These are phyloP conservation scores for Zenarchopterus dispar DNA, from an alignment of 2,797 vertebrate species.

Conservation along the genomic window DNA sequence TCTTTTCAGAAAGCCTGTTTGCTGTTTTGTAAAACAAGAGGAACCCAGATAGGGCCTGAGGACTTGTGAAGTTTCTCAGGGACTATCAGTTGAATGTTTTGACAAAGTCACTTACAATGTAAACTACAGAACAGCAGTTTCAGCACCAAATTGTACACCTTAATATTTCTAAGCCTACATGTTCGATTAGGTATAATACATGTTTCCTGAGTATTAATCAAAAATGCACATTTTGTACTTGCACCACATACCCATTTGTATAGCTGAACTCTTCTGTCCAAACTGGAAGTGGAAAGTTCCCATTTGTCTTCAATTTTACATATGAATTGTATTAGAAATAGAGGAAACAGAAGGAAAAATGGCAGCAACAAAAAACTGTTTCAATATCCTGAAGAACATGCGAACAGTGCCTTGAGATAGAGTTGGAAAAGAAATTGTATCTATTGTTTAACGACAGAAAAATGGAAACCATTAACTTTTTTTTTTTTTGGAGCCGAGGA, in stretches of 20 bases:
- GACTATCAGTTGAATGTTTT: constrained; percentile 41
- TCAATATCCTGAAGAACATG: neutral
- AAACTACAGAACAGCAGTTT: constrained; percentile 22
- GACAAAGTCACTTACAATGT: constrained; percentile 42
- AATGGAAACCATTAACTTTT: neutral
- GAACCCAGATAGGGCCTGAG: constrained; percentile 41
- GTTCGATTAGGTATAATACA: constrained; percentile 4
- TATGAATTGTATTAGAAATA: neutral
- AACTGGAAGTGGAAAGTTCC: neutral
- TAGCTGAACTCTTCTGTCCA: neutral
- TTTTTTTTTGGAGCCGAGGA: constrained; percentile 13
- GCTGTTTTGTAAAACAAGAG: constrained; percentile 53
- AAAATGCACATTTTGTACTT: neutral
- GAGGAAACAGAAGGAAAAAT: neutral
- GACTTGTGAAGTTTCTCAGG: constrained; percentile 59
- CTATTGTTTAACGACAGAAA: constrained; percentile 12
- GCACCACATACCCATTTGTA: neutral
- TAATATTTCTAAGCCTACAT: constrained; percentile 14
- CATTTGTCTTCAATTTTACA: neutral
- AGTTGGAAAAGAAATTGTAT: neutral
- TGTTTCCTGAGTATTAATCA: neutral
- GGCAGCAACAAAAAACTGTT: neutral
- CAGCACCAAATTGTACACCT: constrained; percentile 2
- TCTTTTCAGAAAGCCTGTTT: constrained; percentile 60
- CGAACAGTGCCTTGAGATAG: neutral